Conservation (phyloP, 2,888 invertebrate species). For the Heliconius cydno region DNA sequence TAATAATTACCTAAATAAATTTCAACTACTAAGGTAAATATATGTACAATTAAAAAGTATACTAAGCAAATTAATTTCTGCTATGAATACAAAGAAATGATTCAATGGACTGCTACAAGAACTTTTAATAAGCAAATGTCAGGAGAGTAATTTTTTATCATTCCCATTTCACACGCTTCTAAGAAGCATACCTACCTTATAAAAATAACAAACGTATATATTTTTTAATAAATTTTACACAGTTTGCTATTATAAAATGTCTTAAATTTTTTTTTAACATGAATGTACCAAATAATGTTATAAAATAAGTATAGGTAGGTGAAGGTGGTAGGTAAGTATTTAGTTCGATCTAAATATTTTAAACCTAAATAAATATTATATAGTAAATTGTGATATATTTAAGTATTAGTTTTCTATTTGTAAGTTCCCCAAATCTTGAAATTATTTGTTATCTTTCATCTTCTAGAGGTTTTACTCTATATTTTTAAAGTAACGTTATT, state of each 20-base stretch:
- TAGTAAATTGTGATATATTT: neutral
- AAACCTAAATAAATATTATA: neutral
- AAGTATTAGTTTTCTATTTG: neutral
- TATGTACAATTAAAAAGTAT: neutral
- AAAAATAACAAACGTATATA: neutral
- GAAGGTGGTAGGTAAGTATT: too few relatives aligned
- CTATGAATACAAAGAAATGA: slow-evolving; percentile 18
- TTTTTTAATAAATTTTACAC: neutral
- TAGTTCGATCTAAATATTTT: neutral
- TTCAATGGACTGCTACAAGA: slow-evolving; percentile 18
- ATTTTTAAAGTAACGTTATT: neutral
- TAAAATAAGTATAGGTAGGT: neutral
- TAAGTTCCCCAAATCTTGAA: neutral
- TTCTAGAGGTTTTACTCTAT: neutral
- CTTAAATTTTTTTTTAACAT: neutral
- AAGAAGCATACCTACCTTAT: neutral
- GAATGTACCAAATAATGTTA: neutral
- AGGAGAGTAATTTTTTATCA: slow-evolving; percentile 24
- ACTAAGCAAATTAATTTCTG: neutral
- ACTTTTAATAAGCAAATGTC: slow-evolving; percentile 28
- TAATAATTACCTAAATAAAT: neutral
- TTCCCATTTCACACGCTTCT: slow-evolving; percentile 19
- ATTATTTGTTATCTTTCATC: neutral
- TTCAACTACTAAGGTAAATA: neutral
- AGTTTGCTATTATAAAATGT: neutral